Evolutionary conservation across 2,888 invertebrate genomes (phyloP).

Genomic region (Cyclophora punctaria): DNA sequence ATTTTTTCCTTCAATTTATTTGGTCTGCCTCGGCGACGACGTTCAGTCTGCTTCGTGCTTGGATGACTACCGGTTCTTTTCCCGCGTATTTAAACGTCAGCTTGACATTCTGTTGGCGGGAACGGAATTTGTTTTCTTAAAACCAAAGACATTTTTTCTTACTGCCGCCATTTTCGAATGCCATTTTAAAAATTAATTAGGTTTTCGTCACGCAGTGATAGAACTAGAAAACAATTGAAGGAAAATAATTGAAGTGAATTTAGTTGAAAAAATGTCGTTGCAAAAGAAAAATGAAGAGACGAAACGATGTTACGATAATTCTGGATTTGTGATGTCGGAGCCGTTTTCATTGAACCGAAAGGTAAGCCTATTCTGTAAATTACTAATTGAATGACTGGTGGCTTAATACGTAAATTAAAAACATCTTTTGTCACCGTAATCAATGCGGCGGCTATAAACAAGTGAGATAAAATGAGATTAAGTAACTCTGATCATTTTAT

Average conservation of each 20-base stretch:
- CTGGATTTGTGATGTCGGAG: slow-evolving; percentile 55
- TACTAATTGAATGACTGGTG: no score
- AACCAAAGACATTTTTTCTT: no score
- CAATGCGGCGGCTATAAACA: no score
- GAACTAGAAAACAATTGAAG: slow-evolving; percentile 5
- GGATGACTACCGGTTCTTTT: slow-evolving; percentile 12
- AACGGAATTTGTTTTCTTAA: no score
- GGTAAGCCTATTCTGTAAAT: no score
- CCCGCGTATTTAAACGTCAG: slow-evolving; percentile 7
- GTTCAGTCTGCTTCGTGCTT: slow-evolving; percentile 17
- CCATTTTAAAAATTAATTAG: no score
- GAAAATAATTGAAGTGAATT: background rate
- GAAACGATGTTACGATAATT: slow-evolving; percentile 50
- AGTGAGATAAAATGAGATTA: no score
- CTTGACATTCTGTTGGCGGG: slow-evolving; percentile 37
- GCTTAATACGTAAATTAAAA: no score
- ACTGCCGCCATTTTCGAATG: no score
- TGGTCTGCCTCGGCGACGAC: slow-evolving; percentile 2
- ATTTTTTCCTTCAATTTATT: slow-evolving; percentile 12
- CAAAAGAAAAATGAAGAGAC: slow-evolving; percentile 34
- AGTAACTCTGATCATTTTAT: no score
- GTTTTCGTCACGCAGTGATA: slow-evolving; percentile 13
- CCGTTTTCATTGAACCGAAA: no score
- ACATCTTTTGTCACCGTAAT: no score
- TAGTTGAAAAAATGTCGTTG: slow-evolving; percentile 21